These are phyloP conservation scores for Channa argus DNA, from an alignment of 2,113 vertebrate genomes.

Conservation along the genomic window DNA sequence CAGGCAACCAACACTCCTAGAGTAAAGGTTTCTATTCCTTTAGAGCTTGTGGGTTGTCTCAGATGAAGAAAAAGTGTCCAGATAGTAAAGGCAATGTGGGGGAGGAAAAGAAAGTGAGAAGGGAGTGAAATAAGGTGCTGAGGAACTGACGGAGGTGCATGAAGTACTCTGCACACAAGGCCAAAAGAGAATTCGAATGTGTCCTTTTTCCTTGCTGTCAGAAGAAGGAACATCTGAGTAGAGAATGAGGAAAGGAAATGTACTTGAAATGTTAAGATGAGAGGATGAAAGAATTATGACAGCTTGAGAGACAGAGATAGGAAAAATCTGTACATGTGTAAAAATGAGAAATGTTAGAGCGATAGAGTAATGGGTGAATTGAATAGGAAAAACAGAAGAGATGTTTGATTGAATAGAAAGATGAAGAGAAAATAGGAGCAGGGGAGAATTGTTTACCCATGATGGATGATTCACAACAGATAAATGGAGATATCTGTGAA, in stretches of 20 bases:
- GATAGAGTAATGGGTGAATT: not conserved
- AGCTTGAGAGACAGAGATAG: not conserved
- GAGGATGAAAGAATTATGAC: not conserved
- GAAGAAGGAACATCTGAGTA: too few species aligned
- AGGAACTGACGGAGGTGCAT: constrained; percentile 35
- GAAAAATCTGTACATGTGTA: not conserved
- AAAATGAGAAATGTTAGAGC: not conserved
- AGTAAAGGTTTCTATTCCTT: constrained; percentile 20
- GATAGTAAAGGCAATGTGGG: not conserved
- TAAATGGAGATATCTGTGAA: not conserved
- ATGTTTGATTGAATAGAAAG: too few species aligned
- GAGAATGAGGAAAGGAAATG: not conserved
- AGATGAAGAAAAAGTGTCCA: constrained; percentile 9
- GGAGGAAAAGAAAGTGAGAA: constrained; percentile 38
- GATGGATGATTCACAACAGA: constrained; percentile 4
- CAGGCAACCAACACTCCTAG: constrained; percentile 4
- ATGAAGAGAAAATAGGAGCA: not conserved
- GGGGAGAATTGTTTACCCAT: not conserved
- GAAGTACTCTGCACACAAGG: constrained; percentile 3
- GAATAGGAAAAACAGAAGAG: not conserved
- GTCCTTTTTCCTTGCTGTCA: constrained; percentile 34
- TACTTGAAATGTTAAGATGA: too few species aligned
- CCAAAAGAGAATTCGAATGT: constrained; percentile 44
- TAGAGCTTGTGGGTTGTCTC: not conserved
- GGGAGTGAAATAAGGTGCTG: constrained; percentile 44